Evolutionary conservation across 2,888 invertebrate species (phyloP), one percentile per base, ranked within the genome.

Genomic region (Cartodere bifasciata): DNA sequence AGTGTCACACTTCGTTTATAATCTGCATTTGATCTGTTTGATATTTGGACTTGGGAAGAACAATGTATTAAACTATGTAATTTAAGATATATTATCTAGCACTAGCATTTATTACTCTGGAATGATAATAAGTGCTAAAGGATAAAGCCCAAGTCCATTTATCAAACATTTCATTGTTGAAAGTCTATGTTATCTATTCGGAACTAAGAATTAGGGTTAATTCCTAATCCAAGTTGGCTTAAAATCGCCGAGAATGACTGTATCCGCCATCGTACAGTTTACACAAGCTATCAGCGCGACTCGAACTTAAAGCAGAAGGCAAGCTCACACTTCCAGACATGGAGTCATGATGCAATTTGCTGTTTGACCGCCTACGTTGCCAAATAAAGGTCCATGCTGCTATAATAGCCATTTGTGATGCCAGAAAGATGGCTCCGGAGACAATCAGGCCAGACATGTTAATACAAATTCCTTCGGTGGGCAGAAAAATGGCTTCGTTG

Each of bases 301-400:
- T 64, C 9, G 52, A 45, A 40, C 58, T 57, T 27, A 72, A 65
- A 42, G 72, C 74, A 27, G 75, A 70, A 11, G 79, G 75, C 24
- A 80, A 68, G 54, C 80, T 75, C 28, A 70, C 65, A 45, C 65
- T 68, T 28, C 69, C 67, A 23, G 67, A 66, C 47, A 68, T 61
- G 53, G 70, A 58, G 63, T 78, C 70, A 63, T 72, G 58, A 67
- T 72, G 67, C 63, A 74, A 56, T 52, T 64, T 53, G 46, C 37
- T 40, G 32, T 37, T 43, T 11, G 29, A 25, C 48, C 77, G 73
- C 54, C 80, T 69, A 47, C 83, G 71, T 58, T 86, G 85, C 76
- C 85, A 85, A 54, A 86, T 73, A 63, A 84, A 85, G 41, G 86
- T 81, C 85, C 86, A 88, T 40, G 80, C 83, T 28, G 84, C 81